phyloP scores from a whole-genome alignment of 2,113 vertebrate species.

The Ciconia maguari region DNA sequence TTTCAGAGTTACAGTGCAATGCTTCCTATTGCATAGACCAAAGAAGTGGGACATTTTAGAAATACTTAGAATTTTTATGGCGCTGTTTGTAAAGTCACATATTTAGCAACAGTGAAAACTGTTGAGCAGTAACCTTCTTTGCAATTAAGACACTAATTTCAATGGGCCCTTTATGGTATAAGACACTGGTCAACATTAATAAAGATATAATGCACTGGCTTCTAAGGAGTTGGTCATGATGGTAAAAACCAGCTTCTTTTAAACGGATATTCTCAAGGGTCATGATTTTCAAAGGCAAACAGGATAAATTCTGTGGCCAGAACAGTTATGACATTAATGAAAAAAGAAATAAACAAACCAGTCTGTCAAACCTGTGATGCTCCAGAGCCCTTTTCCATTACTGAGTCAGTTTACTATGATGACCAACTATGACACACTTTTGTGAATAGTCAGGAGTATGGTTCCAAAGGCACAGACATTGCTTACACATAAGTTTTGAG shows the following conservation, averaged over 20 bases:
- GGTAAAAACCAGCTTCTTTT: neutral
- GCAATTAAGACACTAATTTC: neutral
- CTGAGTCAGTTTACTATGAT: neutral
- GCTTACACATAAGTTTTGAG: neutral
- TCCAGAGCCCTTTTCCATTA: neutral
- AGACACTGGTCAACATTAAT: neutral
- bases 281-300: neutral
- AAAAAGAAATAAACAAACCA: neutral
- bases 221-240: neutral
- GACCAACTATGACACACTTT: neutral
- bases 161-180: neutral
- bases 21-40: neutral
- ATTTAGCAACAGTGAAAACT: slow-evolving; percentile 8
- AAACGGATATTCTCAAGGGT: neutral
- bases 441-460: neutral
- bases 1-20: neutral
- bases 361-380: neutral
- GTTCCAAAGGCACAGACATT: neutral
- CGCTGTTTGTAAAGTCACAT: neutral
- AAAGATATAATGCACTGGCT: neutral
- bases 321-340: neutral
- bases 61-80: neutral
- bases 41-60: neutral
- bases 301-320: neutral
- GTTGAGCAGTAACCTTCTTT: neutral